Evolutionary conservation across 2,797 vertebrate genomes (phyloP).

Genomic region (Arvicola amphibius): DNA sequence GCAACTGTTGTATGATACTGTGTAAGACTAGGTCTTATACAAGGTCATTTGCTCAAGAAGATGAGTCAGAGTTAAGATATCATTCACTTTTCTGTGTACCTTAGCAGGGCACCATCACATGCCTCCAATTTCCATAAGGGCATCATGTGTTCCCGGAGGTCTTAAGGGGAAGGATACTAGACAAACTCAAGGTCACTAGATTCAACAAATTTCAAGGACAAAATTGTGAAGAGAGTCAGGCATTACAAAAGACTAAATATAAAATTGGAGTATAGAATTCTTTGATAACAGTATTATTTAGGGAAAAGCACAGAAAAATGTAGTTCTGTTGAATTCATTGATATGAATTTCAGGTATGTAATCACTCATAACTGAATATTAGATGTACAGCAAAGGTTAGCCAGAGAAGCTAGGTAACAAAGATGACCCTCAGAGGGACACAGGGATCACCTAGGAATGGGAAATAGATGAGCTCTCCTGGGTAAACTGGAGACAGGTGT

Average conservation of each 20-base stretch:
- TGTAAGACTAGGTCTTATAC: not conserved
- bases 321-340: not conserved
- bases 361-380: too few species aligned
- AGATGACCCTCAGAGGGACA: too few species aligned
- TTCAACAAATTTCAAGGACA: not conserved
- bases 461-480: too few species aligned
- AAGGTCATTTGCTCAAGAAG: not conserved
- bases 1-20: accelerated
- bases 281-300: not conserved
- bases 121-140: not conserved
- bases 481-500: too few species aligned
- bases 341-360: too few species aligned
- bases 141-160: too few species aligned
- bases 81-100: accelerated
- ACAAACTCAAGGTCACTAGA: not conserved
- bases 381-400: too few species aligned
- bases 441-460: too few species aligned
- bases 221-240: not conserved
- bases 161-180: not conserved
- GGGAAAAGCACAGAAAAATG: not conserved
- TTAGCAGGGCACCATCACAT: accelerated
- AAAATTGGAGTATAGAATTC: not conserved
- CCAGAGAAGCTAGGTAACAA: too few species aligned
- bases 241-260: not conserved
- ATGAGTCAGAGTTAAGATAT: not conserved